phyloP scores from a whole-genome alignment of 2,888 invertebrate species.

The Megalurothrips usitatus region DNA sequence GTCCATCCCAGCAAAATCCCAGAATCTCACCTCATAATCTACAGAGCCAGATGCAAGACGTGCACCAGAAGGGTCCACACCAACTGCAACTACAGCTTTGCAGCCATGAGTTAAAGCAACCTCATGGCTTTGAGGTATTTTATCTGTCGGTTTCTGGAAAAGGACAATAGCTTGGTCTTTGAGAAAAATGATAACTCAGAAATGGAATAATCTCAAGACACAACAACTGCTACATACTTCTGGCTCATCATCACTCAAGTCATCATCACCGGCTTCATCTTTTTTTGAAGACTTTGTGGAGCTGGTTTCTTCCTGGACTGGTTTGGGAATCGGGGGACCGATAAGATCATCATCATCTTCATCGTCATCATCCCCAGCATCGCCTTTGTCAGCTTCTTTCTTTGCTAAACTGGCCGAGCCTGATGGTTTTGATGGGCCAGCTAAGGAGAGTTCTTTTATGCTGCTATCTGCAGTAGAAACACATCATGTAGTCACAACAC shows the following conservation, averaged over 20 bases:
- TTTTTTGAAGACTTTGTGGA: background rate
- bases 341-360: slow-evolving; percentile 43
- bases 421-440: background rate
- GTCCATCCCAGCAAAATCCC: slow-evolving; percentile 99
- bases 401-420: background rate
- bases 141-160: slow-evolving; percentile 42
- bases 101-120: slow-evolving; percentile 83
- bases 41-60: slow-evolving; percentile 85
- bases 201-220: background rate
- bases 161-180: background rate
- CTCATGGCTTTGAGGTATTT: slow-evolving; percentile 71
- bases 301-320: slow-evolving; percentile 41
- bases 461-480: background rate
- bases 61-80: slow-evolving; percentile 92
- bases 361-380: slow-evolving; percentile 43
- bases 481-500: background rate
- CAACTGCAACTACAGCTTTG: slow-evolving; percentile 84
- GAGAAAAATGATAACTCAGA: background rate
- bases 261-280: slow-evolving; percentile 31
- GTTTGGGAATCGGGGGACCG: slow-evolving; percentile 35
- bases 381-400: slow-evolving; percentile 28
- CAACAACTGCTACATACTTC: background rate
- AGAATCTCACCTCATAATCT: slow-evolving; percentile 94
- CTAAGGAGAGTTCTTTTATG: background rate
- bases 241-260: slow-evolving; percentile 35